These are phyloP conservation scores for Smutsia temminckii DNA, from an alignment of 2,797 vertebrate species.

Conservation along the genomic window DNA sequence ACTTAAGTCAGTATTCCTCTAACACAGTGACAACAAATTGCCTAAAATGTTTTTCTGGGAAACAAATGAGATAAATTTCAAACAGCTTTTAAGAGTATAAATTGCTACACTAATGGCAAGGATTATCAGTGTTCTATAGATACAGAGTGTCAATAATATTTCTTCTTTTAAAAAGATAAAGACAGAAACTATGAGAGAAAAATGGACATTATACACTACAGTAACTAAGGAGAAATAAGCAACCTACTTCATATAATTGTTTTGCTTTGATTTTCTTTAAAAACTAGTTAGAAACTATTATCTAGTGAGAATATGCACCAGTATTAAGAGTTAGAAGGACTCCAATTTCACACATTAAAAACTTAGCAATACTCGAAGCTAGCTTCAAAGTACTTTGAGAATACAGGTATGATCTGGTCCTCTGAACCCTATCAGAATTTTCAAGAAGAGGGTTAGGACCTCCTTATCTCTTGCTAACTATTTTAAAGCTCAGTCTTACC, in stretches of 20 bases:
- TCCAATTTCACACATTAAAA: not conserved
- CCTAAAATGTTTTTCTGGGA: not conserved
- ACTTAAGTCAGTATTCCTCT: not conserved
- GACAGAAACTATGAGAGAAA: not conserved
- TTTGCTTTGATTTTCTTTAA: not conserved
- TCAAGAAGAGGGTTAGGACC: not conserved
- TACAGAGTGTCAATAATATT: not conserved
- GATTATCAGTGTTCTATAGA: not conserved
- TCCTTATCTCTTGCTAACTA: not conserved
- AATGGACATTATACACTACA: not conserved
- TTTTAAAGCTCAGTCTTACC: not conserved
- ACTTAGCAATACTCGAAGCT: not conserved
- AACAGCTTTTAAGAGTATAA: not conserved
- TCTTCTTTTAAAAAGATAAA: not conserved
- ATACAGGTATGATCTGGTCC: not conserved
- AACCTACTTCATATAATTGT: not conserved
- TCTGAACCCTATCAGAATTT: not conserved
- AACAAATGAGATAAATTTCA: not conserved
- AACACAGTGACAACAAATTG: not conserved
- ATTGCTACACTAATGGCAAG: not conserved
- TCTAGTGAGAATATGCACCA: not conserved
- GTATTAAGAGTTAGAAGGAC: not conserved
- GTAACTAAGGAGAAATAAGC: not conserved
- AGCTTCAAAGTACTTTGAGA: not conserved
- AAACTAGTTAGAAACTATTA: slow-evolving; percentile 1